Evolutionary conservation across 2,797 vertebrate genomes (phyloP).

Genomic region (Echeneis naucrates): DNA sequence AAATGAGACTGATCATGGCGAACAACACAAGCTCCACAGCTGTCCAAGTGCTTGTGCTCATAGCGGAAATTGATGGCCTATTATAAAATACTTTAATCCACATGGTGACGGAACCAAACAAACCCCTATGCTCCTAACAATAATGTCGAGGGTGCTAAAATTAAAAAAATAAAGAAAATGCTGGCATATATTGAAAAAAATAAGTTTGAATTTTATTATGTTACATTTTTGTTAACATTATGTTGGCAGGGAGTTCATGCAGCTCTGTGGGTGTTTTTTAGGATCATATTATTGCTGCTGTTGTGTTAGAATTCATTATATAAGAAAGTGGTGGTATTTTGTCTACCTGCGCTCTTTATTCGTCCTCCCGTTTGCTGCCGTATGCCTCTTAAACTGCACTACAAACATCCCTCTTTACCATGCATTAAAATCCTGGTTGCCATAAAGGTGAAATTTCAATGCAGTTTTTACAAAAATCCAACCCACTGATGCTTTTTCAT

Average conservation of each 20-base stretch:
- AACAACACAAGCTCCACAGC: too few relatives aligned
- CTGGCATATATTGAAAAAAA: too few relatives aligned
- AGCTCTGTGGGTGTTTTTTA: background rate
- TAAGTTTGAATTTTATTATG: background rate
- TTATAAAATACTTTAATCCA: too few relatives aligned
- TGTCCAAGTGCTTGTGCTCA: too few relatives aligned
- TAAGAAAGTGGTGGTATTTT: background rate
- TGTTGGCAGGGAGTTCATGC: background rate
- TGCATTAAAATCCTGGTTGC: conserved; percentile 16
- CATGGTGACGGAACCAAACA: too few relatives aligned
- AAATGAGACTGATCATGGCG: too few relatives aligned
- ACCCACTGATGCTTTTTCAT: conserved; percentile 51
- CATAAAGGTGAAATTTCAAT: conserved; percentile 35
- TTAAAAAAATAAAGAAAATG: too few relatives aligned
- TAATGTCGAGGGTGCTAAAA: too few relatives aligned
- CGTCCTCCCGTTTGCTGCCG: conserved; percentile 11
- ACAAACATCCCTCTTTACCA: conserved; percentile 11
- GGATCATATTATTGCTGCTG: background rate
- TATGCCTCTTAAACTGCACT: conserved; percentile 3
- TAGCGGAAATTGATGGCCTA: too few relatives aligned
- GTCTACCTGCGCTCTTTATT: background rate
- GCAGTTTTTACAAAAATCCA: conserved; percentile 42
- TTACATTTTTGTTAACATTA: background rate
- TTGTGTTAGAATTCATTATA: background rate
- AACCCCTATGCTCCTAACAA: too few relatives aligned